Conservation (phyloP, 1,140 invertebrate genomes). For the Trachymyrmex septentrionalis region DNA sequence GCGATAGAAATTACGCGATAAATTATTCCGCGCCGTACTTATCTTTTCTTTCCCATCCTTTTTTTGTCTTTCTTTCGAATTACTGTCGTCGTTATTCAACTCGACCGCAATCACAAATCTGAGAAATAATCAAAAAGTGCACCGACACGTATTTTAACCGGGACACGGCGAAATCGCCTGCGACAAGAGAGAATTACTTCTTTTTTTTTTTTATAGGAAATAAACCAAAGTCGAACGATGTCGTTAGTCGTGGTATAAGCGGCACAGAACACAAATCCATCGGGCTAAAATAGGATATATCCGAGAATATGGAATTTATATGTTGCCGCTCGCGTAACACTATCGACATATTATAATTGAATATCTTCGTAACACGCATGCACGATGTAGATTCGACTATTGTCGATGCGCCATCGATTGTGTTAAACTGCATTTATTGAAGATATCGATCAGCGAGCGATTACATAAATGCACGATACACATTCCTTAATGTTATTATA, state of each 20-base stretch:
- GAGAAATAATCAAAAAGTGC: conserved; percentile 57
- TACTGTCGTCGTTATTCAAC: conserved; percentile 60
- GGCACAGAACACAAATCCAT: neutral
- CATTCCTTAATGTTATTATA: conserved; percentile 1
- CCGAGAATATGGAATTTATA: conserved; percentile 23
- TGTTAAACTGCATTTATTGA: conserved; percentile 22
- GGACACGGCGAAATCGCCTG: neutral
- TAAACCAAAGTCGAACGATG: conserved; percentile 10
- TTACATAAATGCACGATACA: neutral
- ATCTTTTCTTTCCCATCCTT: conserved; percentile 45
- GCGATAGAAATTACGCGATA: conserved; percentile 67
- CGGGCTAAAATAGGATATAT: conserved; percentile 18
- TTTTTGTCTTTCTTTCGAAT: conserved; percentile 39
- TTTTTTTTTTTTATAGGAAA: neutral
- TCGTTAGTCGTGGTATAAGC: conserved; percentile 4
- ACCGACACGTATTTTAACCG: conserved; percentile 42
- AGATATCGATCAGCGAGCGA: conserved; percentile 12
- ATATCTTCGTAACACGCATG: conserved; percentile 3
- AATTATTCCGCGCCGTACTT: conserved; percentile 68
- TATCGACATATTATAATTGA: conserved; percentile 37
- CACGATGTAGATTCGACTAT: conserved; percentile 17
- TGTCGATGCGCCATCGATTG: neutral
- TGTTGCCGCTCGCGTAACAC: neutral
- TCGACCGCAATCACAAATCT: conserved; percentile 46
- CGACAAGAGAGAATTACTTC: conserved; percentile 24